Base-by-base conservation (phyloP, 2,888 invertebrate genomes). In the Neelides folsomi region DNA sequence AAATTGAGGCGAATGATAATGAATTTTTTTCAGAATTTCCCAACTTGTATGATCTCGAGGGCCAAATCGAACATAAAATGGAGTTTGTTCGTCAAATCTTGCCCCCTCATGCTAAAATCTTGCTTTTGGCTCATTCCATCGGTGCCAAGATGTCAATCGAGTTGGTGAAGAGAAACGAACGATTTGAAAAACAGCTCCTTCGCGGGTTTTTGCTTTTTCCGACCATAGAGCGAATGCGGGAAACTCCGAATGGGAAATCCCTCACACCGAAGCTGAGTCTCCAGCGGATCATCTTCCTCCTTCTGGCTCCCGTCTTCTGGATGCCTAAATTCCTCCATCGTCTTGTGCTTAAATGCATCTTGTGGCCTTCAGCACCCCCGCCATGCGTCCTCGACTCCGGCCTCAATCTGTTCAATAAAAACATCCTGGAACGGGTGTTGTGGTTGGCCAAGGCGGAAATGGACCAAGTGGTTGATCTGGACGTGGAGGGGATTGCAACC, bases 61-160 rank as follows among this genome's bases (percentile, higher is more conserved):
- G 84, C 34, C 93, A 94, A 75, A 70, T 83, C 48, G 68, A 77
- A 51, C 86, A 88, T 69, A 90, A 89, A 73, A 74, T 83, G 44
- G 76, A 78, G 52, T 84, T 93, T 67, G 80, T 93, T 52, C 74
- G 78, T 62, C 77, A 79, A 61, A 79, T 79, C 67, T 75, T 90
- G 58, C 84, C 87, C 50, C 70, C 75, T 57, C 74, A 79, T 66
- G 78, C 81, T n/a, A 81, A 77, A 67, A 69, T 94, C 39, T 82
- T 88, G 69, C 71, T 93, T 38, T 77, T 93, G 62, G 90, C 87
- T 1, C 93, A 94, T 74, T 93, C 93, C 0, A 86, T 93, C 66
- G 94, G 94, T 3, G 78, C 83, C 49, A 88, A 89, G 79, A 80
- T 90, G 66, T 76, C 81, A 56, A 68, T 89, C 52, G 81, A 89